Percentiles rank a stretch among this genome's conserved stretches.
Evolutionary conservation across 2,888 invertebrate species (phyloP).

Genomic region (Lobophora halterata): DNA sequence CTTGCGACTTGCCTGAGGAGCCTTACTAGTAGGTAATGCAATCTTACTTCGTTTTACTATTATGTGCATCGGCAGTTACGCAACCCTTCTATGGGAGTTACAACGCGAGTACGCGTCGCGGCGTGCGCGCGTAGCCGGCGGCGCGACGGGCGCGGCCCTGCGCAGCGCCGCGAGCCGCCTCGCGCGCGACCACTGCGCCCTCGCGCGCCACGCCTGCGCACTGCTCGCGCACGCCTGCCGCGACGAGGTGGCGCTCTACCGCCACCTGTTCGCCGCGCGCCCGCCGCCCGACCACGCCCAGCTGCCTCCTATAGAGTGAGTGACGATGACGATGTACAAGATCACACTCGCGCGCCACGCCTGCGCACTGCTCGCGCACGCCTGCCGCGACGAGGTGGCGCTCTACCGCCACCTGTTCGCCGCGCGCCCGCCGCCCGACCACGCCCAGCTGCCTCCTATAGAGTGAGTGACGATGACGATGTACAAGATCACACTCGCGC

Average conservation of each 20-base stretch:
- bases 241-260: conserved; percentile 95
- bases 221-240: conserved; percentile 95
- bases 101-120: conserved; percentile 91
- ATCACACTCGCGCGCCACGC: conserved; percentile 91
- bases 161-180: conserved; percentile 84
- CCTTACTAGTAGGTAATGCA: too few relatives aligned
- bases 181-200: conserved; percentile 87
- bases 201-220: conserved; percentile 93
- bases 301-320: conserved; percentile 84
- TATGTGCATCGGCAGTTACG: too few relatives aligned
- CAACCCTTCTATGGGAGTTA: conserved; percentile 87
- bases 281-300: conserved; percentile 81
- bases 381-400: conserved; percentile 96
- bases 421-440: conserved; percentile 81
- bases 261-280: conserved; percentile 91
- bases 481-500: conserved; percentile 87
- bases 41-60: too few relatives aligned
- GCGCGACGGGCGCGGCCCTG: conserved; percentile 87
- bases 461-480: too few relatives aligned
- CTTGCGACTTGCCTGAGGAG: too few relatives aligned
- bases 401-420: conserved; percentile 95
- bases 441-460: conserved; percentile 82
- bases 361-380: conserved; percentile 94
- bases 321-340: too few relatives aligned
- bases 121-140: conserved; percentile 84